Percentiles rank a stretch among this genome's conserved stretches.
Evolutionary conservation across 2,888 invertebrate species (phyloP).

Genomic region (Schizaphis graminum): DNA sequence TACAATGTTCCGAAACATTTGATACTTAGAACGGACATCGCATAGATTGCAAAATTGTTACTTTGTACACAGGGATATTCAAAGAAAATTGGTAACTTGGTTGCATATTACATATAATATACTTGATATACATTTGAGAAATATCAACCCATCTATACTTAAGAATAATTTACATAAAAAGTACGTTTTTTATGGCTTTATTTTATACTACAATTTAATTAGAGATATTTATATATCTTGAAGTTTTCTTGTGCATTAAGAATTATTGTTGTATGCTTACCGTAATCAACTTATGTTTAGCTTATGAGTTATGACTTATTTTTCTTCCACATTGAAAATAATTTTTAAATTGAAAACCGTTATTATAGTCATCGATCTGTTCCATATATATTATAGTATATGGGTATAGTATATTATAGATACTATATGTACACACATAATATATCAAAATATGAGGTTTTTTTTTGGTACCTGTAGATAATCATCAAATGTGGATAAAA

Average conservation of each 20-base stretch:
- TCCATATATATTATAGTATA: neutral
- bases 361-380: neutral
- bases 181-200: neutral
- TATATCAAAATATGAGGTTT: neutral
- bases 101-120: neutral
- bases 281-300: neutral
- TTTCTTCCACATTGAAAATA: neutral
- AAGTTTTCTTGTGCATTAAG: neutral
- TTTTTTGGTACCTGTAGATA: neutral
- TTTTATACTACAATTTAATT: neutral
- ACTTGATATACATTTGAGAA: neutral
- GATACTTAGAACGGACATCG: no score
- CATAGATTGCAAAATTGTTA: no score
- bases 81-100: neutral
- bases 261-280: neutral
- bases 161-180: neutral
- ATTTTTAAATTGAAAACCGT: neutral
- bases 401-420: no score
- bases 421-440: neutral
- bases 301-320: neutral
- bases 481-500: conserved; percentile 4
- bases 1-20: no score
- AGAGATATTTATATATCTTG: neutral
- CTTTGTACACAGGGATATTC: neutral
- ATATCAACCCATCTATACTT: neutral